Evolutionary conservation across 2,113 vertebrate species (phyloP).

Genomic region (Pseudopodoces humilis): DNA sequence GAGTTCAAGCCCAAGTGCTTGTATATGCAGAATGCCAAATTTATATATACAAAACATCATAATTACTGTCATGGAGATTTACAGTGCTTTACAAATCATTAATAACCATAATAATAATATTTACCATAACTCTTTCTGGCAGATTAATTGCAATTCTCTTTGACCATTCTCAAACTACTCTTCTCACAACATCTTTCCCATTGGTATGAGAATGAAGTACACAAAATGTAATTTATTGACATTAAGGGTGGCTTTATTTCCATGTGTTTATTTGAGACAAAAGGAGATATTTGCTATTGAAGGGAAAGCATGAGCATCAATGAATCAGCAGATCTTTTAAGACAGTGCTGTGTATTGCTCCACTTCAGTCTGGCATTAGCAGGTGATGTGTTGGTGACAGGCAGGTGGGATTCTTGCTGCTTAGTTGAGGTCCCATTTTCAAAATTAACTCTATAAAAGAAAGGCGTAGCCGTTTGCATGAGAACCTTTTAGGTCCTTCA

Average conservation of each 20-base stretch:
- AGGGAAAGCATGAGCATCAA: neutral
- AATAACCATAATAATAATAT: conserved; percentile 70
- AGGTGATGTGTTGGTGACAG: neutral
- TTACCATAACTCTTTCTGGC: conserved; percentile 65
- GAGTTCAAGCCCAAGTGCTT: conserved; percentile 68
- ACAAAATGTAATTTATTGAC: conserved; percentile 25
- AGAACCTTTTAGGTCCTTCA: neutral
- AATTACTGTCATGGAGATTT: conserved; percentile 67
- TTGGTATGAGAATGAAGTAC: conserved; percentile 40
- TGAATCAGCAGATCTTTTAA: neutral
- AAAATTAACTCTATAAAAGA: neutral
- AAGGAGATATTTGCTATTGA: conserved; percentile 1
- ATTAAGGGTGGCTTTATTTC: conserved; percentile 37
- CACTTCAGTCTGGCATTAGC: neutral
- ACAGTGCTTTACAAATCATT: conserved; percentile 64
- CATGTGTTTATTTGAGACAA: conserved; percentile 33
- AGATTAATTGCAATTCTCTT: conserved; percentile 58
- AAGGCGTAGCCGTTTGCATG: rapidly evolving
- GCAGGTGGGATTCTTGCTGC: neutral
- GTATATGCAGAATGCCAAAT: conserved; percentile 63
- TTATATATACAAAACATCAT: conserved; percentile 66
- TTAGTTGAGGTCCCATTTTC: neutral
- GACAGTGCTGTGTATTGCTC: neutral
- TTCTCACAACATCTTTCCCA: conserved; percentile 50
- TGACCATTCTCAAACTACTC: conserved; percentile 22